Base-by-base conservation (phyloP, 2,888 invertebrate species). In the Acronicta alni region DNA sequence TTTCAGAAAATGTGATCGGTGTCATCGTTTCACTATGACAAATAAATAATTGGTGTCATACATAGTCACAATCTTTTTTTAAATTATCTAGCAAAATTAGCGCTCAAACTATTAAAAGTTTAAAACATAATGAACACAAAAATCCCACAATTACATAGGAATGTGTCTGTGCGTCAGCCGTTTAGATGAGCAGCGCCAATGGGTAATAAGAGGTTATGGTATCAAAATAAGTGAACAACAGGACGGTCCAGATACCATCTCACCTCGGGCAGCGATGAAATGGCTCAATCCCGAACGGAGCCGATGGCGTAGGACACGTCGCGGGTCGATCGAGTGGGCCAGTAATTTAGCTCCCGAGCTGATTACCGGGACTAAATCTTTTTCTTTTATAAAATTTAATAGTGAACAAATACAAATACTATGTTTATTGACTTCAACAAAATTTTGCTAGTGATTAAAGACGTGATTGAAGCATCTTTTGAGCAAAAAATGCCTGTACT, bases 131-230 rank as follows among this genome's bases (percentile, higher is more conserved):
- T 74, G 57, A 67, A 8, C 20, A 45, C 20, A 62, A 72, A 70
- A 75, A 65, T 65, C 51, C 56, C 49, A 72, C 45, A 75, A 72
- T 78, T 72, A 67, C 57, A 44, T 38, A 20, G 59, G 61, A 78
- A 75, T 78, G 71, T 47, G 54, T 56, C 53, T 52, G 39, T 54
- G 54, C 59, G 48, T 60, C 57, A 70, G 57, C 45, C 43, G 37
- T 46, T 55, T 26, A 46, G 42, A 15, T 37, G 44, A 51, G 20
- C 79, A 82, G 84, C 91, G 90, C 81, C 89, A 91, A 91, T 91
- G 85, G 85, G 79, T 91, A 91, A 91, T 91, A 82, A 90, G 82
- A 60, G 91, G 91, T 85, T 90, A 79, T 56, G 67, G 81, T 81
- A 83, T 81, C 80, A 82, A 86, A 89, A 87, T 84, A 86, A 78